These are phyloP conservation scores for Tokudaia muenninki DNA, from an alignment of 2,797 vertebrate species.

Conservation along the genomic window DNA sequence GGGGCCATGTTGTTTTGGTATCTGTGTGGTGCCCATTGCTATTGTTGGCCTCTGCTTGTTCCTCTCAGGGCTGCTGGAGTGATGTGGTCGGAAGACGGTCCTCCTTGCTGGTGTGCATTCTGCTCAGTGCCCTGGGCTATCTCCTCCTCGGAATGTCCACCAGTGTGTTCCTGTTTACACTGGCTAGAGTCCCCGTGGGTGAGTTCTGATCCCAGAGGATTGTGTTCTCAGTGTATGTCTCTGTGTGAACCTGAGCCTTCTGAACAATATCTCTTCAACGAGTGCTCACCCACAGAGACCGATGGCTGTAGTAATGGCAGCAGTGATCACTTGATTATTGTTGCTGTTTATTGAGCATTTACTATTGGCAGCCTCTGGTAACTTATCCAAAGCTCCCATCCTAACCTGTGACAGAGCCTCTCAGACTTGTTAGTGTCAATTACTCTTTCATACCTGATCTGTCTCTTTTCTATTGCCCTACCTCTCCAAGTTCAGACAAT, in stretches of 20 bases:
- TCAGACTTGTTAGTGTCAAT: neutral
- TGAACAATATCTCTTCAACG: neutral
- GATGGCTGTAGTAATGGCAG: accelerated
- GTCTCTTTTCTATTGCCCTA: neutral
- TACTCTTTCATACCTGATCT: accelerated
- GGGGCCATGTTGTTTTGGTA: neutral
- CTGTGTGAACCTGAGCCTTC: neutral
- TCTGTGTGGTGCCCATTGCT: neutral
- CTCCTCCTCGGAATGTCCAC: constrained; percentile 93
- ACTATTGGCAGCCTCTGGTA: accelerated
- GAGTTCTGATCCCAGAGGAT: constrained; percentile 77
- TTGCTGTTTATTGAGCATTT: neutral
- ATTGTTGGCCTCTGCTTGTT: neutral
- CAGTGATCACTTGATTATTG: no score
- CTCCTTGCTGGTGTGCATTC: constrained; percentile 94
- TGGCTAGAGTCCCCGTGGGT: constrained; percentile 96
- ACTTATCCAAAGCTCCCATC: neutral
- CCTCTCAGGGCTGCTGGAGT: constrained; percentile 96
- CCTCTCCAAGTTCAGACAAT: neutral
- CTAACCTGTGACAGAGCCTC: accelerated
- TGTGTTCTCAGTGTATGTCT: neutral
- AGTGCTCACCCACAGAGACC: neutral
- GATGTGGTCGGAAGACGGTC: constrained; percentile 94
- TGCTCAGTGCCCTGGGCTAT: constrained; percentile 95
- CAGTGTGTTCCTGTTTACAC: constrained; percentile 92